Base-by-base conservation (phyloP, 92 coral and sea anemone species). In the Muricea muricata region DNA sequence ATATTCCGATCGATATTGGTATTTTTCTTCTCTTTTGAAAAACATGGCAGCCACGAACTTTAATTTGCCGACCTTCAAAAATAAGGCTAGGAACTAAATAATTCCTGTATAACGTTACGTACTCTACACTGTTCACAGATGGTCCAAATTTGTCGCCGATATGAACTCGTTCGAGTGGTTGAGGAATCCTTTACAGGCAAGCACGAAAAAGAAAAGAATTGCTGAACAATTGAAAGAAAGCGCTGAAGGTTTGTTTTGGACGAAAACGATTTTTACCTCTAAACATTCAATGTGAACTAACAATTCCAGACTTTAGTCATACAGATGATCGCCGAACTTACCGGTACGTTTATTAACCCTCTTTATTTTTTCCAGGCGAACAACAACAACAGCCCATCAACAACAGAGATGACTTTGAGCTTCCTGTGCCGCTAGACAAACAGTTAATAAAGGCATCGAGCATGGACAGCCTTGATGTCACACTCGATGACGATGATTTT, bases 151-250 rank as follows among this genome's bases (percentile, higher is more conserved):
- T 67, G 85, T 96, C 54, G 94, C 93, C 52, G 99, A 96, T 25
- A 96, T 96, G 96, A 96, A 87, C 32, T 91, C 99, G 13, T 63
- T 96, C 37, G 97, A 96, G 55, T 96, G 94, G 91, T 65, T 93
- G 75, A 93, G 91, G 28, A 96, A 96, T 65, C 99, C 99, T 26
- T 73, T 93, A 0, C 92, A 91, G 8, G 33, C 71, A 6, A 39
- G 18, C 4, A 55, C 47, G 33, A 34, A 56, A 35, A 78, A 78
- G 46, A 75, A 75, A 26, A 52, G 66, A 32, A 55, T 78, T 18
- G 83, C 83, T 10, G 83, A 78, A 30, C 71, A 57, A 35, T 66
- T 78, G 48, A 78, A 58, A 45, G 83, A 78, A 93, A 94, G 26
- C 41, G 55, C 33, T 26, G 56, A 57, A 67, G 74, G 31, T 45